Percentiles rank a stretch among this genome's conserved stretches.
Conservation (phyloP, 2,113 vertebrate genomes). For the Halichoeres trimaculatus region DNA sequence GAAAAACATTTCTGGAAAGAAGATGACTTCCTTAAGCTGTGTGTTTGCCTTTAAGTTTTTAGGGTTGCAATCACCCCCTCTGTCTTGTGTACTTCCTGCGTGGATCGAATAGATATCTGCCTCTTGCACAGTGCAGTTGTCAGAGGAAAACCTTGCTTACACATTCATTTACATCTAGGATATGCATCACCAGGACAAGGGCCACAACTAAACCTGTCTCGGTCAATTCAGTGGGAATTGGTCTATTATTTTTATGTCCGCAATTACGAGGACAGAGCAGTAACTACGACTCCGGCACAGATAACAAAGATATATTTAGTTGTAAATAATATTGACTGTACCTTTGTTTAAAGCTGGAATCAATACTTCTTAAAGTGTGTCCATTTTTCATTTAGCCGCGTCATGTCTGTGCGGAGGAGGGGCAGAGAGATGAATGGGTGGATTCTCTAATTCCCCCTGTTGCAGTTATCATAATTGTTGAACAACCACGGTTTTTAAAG, state of each 20-base stretch:
- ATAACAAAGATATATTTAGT: conserved; percentile 90
- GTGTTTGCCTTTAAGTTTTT: conserved; percentile 13
- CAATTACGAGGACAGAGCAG: conserved; percentile 84
- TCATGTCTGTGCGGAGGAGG: conserved; percentile 83
- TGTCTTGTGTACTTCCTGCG: conserved; percentile 33
- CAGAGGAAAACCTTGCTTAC: conserved; percentile 57
- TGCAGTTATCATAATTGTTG: conserved; percentile 86
- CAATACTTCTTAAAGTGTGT: conserved; percentile 88
- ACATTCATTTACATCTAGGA: conserved; percentile 70
- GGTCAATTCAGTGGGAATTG: conserved; percentile 83
- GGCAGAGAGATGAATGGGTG: conserved; percentile 84
- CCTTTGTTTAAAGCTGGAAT: conserved; percentile 89
- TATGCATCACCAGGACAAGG: conserved; percentile 79
- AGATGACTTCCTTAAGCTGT: conserved; percentile 34
- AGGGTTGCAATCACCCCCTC: neutral
- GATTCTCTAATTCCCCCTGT: conserved; percentile 83
- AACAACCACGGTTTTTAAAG: conserved; percentile 82
- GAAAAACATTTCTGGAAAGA: conserved; percentile 15
- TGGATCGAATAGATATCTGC: conserved; percentile 36
- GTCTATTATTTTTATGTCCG: conserved; percentile 87
- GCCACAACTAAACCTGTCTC: conserved; percentile 74
- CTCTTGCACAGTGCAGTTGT: conserved; percentile 29
- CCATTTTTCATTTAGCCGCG: conserved; percentile 89
- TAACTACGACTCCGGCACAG: conserved; percentile 80
- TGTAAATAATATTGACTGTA: conserved; percentile 90